Percentiles rank a stretch among this genome's conserved stretches.
These are phyloP conservation scores for Nephila pilipes DNA, from an alignment of 1,140 invertebrate species.

Conservation along the genomic window DNA sequence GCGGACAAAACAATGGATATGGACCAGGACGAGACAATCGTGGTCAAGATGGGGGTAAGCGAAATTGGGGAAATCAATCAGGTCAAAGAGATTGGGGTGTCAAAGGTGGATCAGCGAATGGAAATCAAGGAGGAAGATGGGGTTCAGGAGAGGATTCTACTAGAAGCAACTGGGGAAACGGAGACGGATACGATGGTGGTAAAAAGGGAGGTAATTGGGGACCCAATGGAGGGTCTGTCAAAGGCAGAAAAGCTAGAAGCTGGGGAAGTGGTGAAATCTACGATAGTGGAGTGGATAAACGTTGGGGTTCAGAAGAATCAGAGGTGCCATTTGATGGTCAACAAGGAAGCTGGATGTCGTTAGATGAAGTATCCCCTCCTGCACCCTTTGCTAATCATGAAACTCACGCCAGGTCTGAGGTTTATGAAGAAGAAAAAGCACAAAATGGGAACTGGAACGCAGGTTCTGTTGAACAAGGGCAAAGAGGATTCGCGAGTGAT, in stretches of 20 bases:
- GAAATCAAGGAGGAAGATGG: constrained; percentile 9
- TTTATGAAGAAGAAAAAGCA: neutral
- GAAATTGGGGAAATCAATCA: constrained; percentile 16
- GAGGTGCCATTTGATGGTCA: neutral
- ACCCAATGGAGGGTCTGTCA: neutral
- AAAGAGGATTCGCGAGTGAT: neutral
- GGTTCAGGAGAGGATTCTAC: neutral
- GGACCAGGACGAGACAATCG: neutral
- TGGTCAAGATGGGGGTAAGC: constrained; percentile 27
- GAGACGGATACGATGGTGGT: constrained; percentile 66
- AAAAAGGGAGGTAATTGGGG: neutral
- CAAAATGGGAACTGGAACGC: neutral
- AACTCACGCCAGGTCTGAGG: neutral
- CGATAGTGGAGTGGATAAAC: constrained; percentile 1
- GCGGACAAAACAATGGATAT: neutral
- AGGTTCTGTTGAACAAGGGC: neutral
- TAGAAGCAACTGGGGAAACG: constrained; percentile 75
- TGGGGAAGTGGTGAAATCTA: neutral
- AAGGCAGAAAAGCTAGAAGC: constrained; percentile 35
- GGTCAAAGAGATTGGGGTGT: constrained; percentile 43
- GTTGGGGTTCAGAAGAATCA: neutral
- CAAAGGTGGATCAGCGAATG: constrained; percentile 74
- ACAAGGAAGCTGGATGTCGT: neutral
- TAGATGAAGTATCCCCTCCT: constrained; percentile 25
- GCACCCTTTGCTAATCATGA: no score